A percentile compares a stretch with the other conserved stretches of the same genome.
phyloP scores from a whole-genome alignment of 92 coral and sea anemone genomes.

The Porites rus region DNA sequence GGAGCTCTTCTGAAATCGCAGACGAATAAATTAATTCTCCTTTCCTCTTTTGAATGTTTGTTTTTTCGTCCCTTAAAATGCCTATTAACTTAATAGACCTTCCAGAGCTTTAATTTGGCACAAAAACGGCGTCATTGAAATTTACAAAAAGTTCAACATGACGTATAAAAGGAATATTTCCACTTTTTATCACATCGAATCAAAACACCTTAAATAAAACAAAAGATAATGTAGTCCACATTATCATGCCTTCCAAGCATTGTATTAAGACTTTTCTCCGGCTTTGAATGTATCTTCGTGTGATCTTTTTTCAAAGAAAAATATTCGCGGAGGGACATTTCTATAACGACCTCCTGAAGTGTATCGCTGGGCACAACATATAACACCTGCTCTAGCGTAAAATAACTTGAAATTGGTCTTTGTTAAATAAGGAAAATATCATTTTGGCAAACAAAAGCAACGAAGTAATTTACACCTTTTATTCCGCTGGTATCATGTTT shows the following conservation, averaged over 20 bases:
- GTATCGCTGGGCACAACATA: background rate
- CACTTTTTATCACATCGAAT: background rate
- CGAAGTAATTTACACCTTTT: background rate
- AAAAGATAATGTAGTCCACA: no score
- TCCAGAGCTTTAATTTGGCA: background rate
- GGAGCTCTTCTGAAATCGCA: no score
- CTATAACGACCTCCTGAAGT: background rate
- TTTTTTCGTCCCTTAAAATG: constrained; percentile 6
- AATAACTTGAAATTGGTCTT: background rate
- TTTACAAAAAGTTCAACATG: background rate
- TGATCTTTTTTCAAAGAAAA: background rate
- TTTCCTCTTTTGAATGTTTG: background rate
- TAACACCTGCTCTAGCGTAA: background rate
- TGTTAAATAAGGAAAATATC: background rate
- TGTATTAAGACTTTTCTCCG: background rate
- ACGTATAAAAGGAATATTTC: background rate
- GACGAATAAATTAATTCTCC: background rate
- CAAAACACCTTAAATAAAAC: no score
- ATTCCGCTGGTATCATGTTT: background rate
- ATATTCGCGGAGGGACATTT: background rate
- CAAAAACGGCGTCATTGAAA: no score
- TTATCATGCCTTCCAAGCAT: no score
- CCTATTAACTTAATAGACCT: constrained; percentile 19
- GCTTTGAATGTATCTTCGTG: background rate
- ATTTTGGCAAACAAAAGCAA: background rate